Evolutionary conservation across 1,140 invertebrate species (phyloP).

Genomic region (Atta colombica): DNA sequence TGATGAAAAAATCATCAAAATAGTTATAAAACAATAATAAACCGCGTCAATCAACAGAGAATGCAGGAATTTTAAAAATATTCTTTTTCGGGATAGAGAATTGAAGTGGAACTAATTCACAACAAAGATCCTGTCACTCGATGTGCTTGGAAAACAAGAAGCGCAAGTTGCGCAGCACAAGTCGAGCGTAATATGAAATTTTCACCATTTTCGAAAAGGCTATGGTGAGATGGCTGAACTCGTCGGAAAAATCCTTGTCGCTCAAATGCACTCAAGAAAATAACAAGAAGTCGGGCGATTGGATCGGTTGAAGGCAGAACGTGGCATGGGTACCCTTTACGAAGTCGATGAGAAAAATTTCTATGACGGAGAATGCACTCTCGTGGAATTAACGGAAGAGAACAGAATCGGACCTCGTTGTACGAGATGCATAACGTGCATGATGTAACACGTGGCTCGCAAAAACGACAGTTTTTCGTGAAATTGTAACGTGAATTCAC

Average conservation of each 20-base stretch:
- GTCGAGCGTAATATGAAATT: constrained; percentile 10
- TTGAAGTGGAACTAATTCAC: background rate
- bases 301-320: background rate
- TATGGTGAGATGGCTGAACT: background rate
- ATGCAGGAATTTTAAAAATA: background rate
- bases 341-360: constrained; percentile 20
- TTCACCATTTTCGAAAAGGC: background rate
- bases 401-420: background rate
- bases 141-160: background rate
- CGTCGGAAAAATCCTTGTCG: constrained; percentile 20
- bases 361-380: constrained; percentile 14
- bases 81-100: background rate
- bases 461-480: constrained; percentile 9
- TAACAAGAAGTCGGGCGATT: constrained; percentile 38
- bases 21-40: background rate
- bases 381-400: constrained; percentile 19
- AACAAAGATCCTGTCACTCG: background rate
- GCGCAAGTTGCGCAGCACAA: background rate
- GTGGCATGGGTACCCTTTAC: background rate
- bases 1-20: background rate
- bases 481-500: constrained; percentile 2
- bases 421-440: background rate
- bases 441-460: constrained; percentile 24
- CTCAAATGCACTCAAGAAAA: constrained; percentile 44
- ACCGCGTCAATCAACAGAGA: background rate